Percentiles rank a stretch among this genome's conserved stretches.
phyloP scores from a whole-genome alignment of 2,113 vertebrate genomes.

The Sinocyclocheilus maitianheensis region DNA sequence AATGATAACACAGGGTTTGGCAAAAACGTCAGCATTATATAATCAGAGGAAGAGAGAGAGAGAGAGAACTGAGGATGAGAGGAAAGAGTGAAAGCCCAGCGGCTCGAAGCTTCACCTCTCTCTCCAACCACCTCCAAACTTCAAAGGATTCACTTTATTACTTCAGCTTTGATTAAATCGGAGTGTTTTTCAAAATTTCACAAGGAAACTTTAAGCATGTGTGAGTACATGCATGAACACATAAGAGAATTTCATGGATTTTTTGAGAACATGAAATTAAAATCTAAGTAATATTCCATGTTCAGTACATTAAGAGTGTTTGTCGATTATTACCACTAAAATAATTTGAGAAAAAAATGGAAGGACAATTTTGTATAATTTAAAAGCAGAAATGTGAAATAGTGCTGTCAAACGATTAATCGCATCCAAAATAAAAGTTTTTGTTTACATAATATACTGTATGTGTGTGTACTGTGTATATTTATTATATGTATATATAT shows the following conservation, averaged over 20 bases:
- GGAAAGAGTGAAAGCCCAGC: neutral
- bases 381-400: neutral
- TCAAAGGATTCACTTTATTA: conserved; percentile 38
- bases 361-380: neutral
- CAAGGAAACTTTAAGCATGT: neutral
- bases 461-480: too few species aligned
- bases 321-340: neutral
- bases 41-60: conserved; percentile 43
- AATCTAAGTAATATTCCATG: neutral
- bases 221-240: neutral
- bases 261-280: neutral
- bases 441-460: too few species aligned
- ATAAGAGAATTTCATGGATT: neutral
- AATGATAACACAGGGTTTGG: conserved; percentile 62
- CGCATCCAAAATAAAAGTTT: too few species aligned
- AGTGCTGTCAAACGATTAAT: too few species aligned
- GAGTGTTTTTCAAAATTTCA: neutral
- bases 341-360: neutral
- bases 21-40: conserved; percentile 62
- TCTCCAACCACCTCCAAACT: conserved; percentile 25
- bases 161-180: conserved; percentile 15
- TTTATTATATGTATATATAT: too few species aligned
- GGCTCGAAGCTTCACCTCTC: neutral
- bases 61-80: conserved; percentile 10
- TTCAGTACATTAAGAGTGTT: neutral